Evolutionary conservation across 2,797 vertebrate species (phyloP).

Genomic region (Sternotherus odoratus): DNA sequence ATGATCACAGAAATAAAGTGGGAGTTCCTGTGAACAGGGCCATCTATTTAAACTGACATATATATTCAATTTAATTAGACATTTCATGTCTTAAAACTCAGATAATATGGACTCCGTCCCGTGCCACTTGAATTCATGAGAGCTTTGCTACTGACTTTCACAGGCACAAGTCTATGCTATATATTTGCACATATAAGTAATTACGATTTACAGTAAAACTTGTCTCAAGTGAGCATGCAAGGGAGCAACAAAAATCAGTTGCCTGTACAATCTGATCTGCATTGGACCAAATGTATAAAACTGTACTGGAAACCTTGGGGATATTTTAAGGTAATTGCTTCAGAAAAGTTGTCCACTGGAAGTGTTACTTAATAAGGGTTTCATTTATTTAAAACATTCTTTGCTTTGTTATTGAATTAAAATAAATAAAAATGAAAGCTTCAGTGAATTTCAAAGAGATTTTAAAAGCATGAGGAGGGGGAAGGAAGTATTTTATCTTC

Average conservation of each 20-base stretch:
- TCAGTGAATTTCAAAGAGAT: background rate
- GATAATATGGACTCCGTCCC: background rate
- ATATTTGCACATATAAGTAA: background rate
- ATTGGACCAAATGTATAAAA: background rate
- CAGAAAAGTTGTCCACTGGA: background rate
- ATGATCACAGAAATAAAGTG: background rate
- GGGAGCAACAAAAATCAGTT: background rate
- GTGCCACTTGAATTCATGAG: background rate
- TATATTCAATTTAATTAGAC: background rate
- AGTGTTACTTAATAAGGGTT: background rate
- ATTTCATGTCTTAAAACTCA: background rate
- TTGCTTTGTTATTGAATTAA: constrained; percentile 3
- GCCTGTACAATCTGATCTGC: background rate
- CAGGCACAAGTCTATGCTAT: background rate
- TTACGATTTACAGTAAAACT: background rate
- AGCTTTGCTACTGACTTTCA: background rate
- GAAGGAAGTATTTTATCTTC: background rate
- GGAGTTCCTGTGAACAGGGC: background rate
- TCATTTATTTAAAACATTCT: background rate
- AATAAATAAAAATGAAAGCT: background rate
- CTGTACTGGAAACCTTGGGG: background rate
- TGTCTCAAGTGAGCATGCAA: fast-evolving
- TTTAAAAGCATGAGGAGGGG: background rate
- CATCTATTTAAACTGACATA: background rate
- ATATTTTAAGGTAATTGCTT: background rate